Percentiles rank a stretch among this genome's conserved stretches.
These are phyloP conservation scores for Eristalinus sepulchralis DNA, from an alignment of 2,888 invertebrate species.

Conservation along the genomic window DNA sequence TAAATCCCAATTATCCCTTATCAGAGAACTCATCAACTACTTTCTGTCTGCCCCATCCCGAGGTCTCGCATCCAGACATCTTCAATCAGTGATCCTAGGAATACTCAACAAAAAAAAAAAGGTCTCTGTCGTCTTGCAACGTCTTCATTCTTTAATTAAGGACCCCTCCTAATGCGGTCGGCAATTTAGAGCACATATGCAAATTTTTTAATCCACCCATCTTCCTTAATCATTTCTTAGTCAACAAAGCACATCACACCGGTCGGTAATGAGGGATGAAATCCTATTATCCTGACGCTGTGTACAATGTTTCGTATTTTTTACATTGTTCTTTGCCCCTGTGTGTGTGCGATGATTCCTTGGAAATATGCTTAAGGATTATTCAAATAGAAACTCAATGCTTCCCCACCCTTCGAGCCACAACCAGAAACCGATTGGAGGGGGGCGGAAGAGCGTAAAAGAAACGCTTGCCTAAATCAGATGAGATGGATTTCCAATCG, in stretches of 20 bases:
- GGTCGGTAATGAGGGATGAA: slow-evolving; percentile 1
- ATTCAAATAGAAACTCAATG: slow-evolving; percentile 1
- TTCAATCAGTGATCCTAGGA: neutral
- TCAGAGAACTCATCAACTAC: neutral
- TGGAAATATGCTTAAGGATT: neutral
- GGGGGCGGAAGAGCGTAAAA: neutral
- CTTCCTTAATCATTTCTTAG: neutral
- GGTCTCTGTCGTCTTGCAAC: neutral
- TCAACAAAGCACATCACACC: neutral
- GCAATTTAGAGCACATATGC: neutral
- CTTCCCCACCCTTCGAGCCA: neutral
- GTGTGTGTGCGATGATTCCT: neutral
- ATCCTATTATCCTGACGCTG: neutral
- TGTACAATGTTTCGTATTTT: neutral
- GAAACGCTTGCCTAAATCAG: neutral
- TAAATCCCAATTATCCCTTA: slow-evolving; percentile 19
- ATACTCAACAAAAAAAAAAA: neutral
- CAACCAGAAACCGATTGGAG: neutral
- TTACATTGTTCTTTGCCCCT: neutral
- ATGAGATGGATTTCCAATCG: neutral
- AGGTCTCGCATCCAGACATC: neutral
- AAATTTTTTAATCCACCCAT: neutral
- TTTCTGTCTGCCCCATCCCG: neutral
- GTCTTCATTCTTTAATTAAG: slow-evolving; percentile 8
- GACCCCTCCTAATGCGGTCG: neutral